Conservation (phyloP, 1,140 invertebrate species). For the Bombus impatiens region DNA sequence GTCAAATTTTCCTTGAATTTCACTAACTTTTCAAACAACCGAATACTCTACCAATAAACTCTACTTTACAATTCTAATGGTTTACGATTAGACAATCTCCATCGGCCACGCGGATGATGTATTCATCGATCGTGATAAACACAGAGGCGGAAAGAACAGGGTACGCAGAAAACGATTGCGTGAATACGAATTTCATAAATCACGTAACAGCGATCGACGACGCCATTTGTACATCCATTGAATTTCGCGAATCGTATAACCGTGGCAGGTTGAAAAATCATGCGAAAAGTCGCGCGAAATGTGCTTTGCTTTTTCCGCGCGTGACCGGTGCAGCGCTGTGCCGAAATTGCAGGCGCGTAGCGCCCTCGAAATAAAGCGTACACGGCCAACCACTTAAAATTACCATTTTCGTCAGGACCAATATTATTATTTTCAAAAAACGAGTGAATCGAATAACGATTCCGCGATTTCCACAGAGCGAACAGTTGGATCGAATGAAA, state of each 20-base stretch:
- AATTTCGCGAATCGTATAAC: constrained; percentile 31
- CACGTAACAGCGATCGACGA: constrained; percentile 18
- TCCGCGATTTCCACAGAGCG: no score
- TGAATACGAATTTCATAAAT: constrained; percentile 20
- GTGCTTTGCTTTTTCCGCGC: constrained; percentile 8
- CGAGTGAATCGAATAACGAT: background rate
- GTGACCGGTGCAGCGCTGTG: background rate
- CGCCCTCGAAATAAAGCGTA: background rate
- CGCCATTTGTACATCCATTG: constrained; percentile 17
- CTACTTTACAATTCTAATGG: no score
- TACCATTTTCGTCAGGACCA: background rate
- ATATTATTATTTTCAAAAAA: background rate
- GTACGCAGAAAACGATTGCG: background rate
- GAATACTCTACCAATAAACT: no score
- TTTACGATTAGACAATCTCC: background rate
- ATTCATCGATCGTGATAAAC: background rate
- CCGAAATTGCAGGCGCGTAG: constrained; percentile 2
- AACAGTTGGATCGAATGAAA: background rate
- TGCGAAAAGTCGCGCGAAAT: background rate
- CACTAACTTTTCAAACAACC: no score
- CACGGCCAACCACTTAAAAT: background rate
- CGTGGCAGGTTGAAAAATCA: constrained; percentile 18
- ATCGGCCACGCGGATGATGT: background rate
- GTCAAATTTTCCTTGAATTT: no score
- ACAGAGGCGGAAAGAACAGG: background rate